phyloP scores from a whole-genome alignment of 2,888 invertebrate genomes.

The Cyclophora punctaria region DNA sequence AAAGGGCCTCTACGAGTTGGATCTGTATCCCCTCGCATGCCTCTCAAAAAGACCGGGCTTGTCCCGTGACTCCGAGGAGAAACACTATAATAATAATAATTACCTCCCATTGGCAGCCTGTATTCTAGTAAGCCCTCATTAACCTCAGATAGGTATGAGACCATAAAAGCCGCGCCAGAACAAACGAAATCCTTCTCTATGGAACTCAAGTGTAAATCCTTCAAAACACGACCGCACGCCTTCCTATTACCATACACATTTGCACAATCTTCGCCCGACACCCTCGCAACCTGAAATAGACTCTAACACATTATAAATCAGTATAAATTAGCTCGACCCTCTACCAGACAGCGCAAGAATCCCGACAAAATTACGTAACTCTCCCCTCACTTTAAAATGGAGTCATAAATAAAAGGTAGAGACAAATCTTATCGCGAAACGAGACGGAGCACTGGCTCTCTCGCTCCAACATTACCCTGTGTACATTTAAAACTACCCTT shows the following conservation, averaged over 20 bases:
- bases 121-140: too few relatives aligned
- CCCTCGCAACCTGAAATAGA: not conserved
- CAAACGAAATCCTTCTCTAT: too few relatives aligned
- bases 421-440: conserved; percentile 54
- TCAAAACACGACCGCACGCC: not conserved
- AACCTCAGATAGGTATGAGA: too few relatives aligned
- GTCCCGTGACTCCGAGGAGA: too few relatives aligned
- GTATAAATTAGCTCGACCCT: conserved; percentile 9
- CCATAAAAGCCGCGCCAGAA: too few relatives aligned
- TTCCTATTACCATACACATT: not conserved
- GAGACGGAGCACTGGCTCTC: conserved; percentile 28
- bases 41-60: too few relatives aligned
- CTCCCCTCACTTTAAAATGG: conserved; percentile 68
- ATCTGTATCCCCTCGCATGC: too few relatives aligned
- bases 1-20: too few relatives aligned
- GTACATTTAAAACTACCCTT: too few relatives aligned
- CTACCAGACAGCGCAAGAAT: conserved; percentile 5
- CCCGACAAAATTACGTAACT: conserved; percentile 55
- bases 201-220: too few relatives aligned
- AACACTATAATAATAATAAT: too few relatives aligned
- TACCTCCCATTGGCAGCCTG: too few relatives aligned
- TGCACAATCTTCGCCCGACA: not conserved
- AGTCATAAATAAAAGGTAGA: conserved; percentile 72
- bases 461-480: conserved; percentile 19
- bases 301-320: conserved; percentile 20